Percentiles rank a stretch among this genome's conserved stretches.
phyloP scores from a whole-genome alignment of 2,797 vertebrate species.

The Squalus acanthias region DNA sequence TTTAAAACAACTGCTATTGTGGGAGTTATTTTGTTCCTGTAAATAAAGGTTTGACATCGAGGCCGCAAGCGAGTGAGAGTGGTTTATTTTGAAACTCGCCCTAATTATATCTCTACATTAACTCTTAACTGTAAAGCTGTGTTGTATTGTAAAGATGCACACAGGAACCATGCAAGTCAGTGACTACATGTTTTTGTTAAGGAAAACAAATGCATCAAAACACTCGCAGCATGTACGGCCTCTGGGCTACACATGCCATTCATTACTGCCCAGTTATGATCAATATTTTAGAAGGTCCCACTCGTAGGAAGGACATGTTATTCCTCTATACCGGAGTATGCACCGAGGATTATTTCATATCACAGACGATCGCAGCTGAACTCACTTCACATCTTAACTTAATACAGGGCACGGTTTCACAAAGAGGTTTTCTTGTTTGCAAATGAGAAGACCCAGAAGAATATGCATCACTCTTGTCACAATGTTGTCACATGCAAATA shows the following conservation, averaged over 20 bases:
- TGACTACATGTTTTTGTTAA: not conserved
- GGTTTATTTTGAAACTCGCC: not conserved
- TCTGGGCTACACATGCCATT: not conserved
- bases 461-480: not conserved
- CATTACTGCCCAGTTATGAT: not conserved
- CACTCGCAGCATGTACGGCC: not conserved
- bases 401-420: not conserved
- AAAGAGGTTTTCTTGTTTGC: not conserved
- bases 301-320: not conserved
- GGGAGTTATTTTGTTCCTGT: not conserved
- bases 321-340: not conserved
- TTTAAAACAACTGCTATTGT: too few relatives aligned
- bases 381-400: not conserved
- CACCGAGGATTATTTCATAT: not conserved
- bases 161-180: not conserved
- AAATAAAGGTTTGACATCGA: not conserved
- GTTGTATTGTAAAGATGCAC: not conserved
- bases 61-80: not conserved
- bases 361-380: not conserved
- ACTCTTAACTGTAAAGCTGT: not conserved
- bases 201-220: not conserved
- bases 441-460: not conserved
- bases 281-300: not conserved
- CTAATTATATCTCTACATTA: not conserved
- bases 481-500: not conserved